Evolutionary conservation across 2,797 vertebrate genomes (phyloP).

Genomic region (Alosa sapidissima): DNA sequence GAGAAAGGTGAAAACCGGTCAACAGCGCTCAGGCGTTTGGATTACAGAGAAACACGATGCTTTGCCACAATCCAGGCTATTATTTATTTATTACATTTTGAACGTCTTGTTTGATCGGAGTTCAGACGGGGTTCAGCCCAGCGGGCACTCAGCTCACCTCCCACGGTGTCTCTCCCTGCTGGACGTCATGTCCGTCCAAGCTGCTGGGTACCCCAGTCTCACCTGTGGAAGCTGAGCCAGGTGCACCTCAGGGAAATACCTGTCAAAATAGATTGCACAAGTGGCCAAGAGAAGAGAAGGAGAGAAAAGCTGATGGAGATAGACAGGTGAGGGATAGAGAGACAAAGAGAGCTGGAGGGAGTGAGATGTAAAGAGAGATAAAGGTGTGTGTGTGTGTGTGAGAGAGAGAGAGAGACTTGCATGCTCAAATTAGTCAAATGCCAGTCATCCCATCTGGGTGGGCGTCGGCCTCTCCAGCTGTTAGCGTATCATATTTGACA

Average conservation of each 20-base stretch:
- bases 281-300: not conserved
- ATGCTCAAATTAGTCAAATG: conserved; percentile 70
- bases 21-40: not conserved
- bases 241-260: conserved; percentile 9
- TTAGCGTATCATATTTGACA: conserved; percentile 75
- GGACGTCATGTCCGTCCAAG: not conserved
- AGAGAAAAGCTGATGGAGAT: not conserved
- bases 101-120: not conserved
- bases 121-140: not conserved
- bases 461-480: conserved; percentile 71
- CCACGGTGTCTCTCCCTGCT: not conserved
- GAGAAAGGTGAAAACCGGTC: not conserved
- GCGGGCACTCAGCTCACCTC: not conserved
- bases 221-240: not conserved
- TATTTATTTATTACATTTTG: not conserved
- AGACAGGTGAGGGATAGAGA: not conserved
- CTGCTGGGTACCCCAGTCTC: not conserved
- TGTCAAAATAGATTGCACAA: not conserved
- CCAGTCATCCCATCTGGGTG: conserved; percentile 65
- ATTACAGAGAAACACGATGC: no score
- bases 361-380: not conserved
- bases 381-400: conserved; percentile 22
- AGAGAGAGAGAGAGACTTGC: not conserved
- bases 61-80: no score
- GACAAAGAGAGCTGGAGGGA: not conserved